Evolutionary conservation across 2,797 vertebrate genomes (phyloP), one percentile per base, ranked within the genome.

Genomic region (Bradypodion ventrale): DNA sequence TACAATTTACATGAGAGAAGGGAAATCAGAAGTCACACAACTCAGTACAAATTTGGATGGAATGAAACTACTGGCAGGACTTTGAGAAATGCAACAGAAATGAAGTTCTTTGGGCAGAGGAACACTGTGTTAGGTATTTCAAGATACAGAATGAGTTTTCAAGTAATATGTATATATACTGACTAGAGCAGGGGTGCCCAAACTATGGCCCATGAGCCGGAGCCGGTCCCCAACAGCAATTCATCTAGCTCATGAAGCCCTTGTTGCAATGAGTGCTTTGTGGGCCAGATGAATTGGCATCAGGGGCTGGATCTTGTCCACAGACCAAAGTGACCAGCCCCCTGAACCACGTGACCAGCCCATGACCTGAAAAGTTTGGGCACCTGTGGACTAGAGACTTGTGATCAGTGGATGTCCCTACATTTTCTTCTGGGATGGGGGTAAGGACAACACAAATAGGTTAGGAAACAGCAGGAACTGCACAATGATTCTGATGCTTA

Each of bases 81-180:
- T 70, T 25, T 70, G 37, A 70, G 7, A 70, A 70, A 70, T 25
- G 37, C 68, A 70, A 25, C 37, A 70, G 16, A 35, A 16, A 68
- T 6, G 29, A 23, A 56, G 12, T 42, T 66, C 16, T 56, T n/a
- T 60, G 16, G 85, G 72, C 75, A 84, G 2, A 83, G 63, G 87
- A 85, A 72, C 27, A 23, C 15, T 46, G 0, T 27, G 76, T 62
- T 23, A 68, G 56, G 40, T 87, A 60, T 76, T 74, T 86, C 73
- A 37, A 83, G 32, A 87, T 65, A 8, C 88, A 78, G 65, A 49
- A 25, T 62, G 23, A n/a, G 5, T 35, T 16, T 78, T 78, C 37
- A 66, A 23, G 15, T 65, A 75, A 21, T 65, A 74, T 13, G 3
- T 37, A 37, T 2, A 32, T 44, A 49, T 25, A 35, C 23, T 62